Evolutionary conservation across 2,888 invertebrate genomes (phyloP), one percentile per base, ranked within the genome.

Genomic region (Agonum fuliginosum): DNA sequence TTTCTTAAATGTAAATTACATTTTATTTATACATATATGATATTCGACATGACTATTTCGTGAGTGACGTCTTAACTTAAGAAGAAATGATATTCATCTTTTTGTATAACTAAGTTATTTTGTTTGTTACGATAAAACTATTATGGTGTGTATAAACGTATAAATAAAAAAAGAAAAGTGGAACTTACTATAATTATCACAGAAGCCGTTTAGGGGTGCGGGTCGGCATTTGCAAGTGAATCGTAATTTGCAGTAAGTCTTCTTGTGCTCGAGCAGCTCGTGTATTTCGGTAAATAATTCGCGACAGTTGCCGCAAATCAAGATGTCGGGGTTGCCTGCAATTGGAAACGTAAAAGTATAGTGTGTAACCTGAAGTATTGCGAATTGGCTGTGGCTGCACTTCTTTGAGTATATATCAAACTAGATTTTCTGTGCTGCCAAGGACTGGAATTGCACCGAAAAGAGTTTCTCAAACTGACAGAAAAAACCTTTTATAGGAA

Each of bases 281-380:
- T 91, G 91, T 79, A 94, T 89, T 84, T 92, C 92, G 81, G 91
- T 90, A 86, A 93, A 94, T 86, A 92, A 90, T 86, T 93, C 92
- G 83, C 93, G 90, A 87, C 94, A 94, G 85, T 92, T 92, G 82
- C 94, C 94, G 86, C 94, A 94, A 84, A 94, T 93, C 86, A 94
- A 89, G 84, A 93, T 92, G 86, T 94, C 94, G 80, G 92, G 91
- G 85, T 91, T 91, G 86, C 91, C 75, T 75, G 75, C 20, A 65
- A 65, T 17, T 14, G 48, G 27, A 70, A 70, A 62, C 54, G 54
- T 62, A 62, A 17, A 62, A 12, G 58, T 62, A 17, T 17, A 30
- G 58, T 62, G 58, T 62, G 54, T 54, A 24, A 54, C 12, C 24
- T 54, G 27, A 54, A 54, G 54, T 27, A 54, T 27, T 54, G 54